Evolutionary conservation across 2,888 invertebrate species (phyloP).

Genomic region (Drepana falcataria): DNA sequence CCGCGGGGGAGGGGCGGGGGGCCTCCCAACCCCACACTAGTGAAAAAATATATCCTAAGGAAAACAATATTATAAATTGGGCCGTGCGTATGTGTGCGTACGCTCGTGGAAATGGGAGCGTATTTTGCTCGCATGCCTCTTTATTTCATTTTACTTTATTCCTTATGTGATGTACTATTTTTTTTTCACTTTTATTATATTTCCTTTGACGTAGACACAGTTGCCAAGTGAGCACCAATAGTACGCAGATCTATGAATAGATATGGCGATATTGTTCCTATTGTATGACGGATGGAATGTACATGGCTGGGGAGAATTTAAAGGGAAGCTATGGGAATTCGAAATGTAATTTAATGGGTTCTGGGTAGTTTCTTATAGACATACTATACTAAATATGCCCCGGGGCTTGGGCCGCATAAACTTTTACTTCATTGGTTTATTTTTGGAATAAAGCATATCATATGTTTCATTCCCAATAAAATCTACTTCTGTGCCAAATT

Average conservation of each 20-base stretch:
- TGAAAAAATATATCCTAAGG: slow-evolving; percentile 78
- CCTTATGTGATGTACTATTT: slow-evolving; percentile 59
- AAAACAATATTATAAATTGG: slow-evolving; percentile 80
- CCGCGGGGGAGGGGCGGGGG: slow-evolving; percentile 20
- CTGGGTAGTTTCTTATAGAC: neutral
- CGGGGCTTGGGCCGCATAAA: too few relatives aligned
- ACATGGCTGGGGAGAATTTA: neutral
- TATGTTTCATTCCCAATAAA: too few relatives aligned
- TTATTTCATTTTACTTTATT: slow-evolving; percentile 71
- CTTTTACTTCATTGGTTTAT: too few relatives aligned
- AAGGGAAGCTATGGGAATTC: neutral
- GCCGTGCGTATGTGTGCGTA: slow-evolving; percentile 47
- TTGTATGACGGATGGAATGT: neutral
- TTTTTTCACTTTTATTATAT: slow-evolving; percentile 60
- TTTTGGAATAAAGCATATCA: too few relatives aligned
- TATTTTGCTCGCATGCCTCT: slow-evolving; percentile 57
- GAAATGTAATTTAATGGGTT: neutral
- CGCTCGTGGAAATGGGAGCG: slow-evolving; percentile 40
- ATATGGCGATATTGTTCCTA: neutral
- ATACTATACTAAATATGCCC: too few relatives aligned
- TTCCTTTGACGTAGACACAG: slow-evolving; percentile 17
- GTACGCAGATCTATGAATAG: neutral
- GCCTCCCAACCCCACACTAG: slow-evolving; percentile 55
- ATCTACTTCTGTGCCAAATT: too few relatives aligned
- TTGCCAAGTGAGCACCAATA: neutral